phyloP scores from a whole-genome alignment of 2,113 vertebrate genomes.

The Saimiri boliviensis region DNA sequence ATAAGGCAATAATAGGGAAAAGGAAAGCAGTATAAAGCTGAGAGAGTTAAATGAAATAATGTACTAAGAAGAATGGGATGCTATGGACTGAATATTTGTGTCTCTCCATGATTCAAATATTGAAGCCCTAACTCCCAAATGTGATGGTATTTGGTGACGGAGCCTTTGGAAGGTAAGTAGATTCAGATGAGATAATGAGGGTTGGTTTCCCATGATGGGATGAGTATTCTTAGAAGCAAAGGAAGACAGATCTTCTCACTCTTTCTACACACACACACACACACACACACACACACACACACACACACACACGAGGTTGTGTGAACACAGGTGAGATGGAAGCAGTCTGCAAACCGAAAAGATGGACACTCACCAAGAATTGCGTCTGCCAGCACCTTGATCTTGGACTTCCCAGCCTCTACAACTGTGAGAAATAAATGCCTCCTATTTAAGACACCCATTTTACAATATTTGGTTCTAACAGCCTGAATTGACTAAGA shows the following conservation, averaged over 20 bases:
- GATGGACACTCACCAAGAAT: neutral
- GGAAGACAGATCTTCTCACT: neutral
- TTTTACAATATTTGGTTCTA: neutral
- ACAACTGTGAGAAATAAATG: neutral
- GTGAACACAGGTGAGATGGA: neutral
- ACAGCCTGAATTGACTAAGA: neutral
- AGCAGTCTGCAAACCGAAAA: neutral
- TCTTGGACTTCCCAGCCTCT: neutral
- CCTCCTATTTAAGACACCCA: neutral
- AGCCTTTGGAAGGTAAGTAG: neutral
- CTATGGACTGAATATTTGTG: neutral
- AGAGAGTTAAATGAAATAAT: neutral
- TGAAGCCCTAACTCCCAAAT: neutral
- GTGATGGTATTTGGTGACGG: neutral
- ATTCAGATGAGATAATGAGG: neutral
- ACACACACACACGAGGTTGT: neutral
- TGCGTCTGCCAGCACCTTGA: neutral
- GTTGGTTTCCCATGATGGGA: neutral
- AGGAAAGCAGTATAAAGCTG: neutral
- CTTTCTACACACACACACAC: neutral
- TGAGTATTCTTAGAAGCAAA: neutral
- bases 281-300: neutral
- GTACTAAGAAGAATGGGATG: neutral
- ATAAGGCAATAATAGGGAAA: neutral
- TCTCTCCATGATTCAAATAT: neutral